Evolutionary conservation across 53 echinoderm and acorn worm genomes (phyloP), one percentile per base, ranked within the genome.

Genomic region (Henricia sp.): DNA sequence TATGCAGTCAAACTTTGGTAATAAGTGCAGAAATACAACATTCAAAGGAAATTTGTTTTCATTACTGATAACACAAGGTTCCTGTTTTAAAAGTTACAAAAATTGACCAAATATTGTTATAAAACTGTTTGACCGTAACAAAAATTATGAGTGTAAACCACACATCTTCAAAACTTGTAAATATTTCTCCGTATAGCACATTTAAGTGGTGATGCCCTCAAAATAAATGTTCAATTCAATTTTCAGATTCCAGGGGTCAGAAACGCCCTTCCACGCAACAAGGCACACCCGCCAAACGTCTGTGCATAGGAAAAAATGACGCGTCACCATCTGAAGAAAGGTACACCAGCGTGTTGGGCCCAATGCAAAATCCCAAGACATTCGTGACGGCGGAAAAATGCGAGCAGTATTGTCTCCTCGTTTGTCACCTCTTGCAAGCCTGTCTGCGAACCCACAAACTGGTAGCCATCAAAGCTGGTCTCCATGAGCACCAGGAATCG

Each of bases 321-420:
- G 41, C 51, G 50, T 42, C 32, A 34, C 69, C 62, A 36, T 34
- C 89, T 23, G 86, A 85, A 21, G 86, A 86, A 5, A 41, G 23
- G 37, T 89, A 92, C 65, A 41, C 4, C 23, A 30, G 33, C 17
- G 82, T 85, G 11, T 74, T 92, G 20, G 86, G 89, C 19, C 57
- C 89, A 6, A 19, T 38, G 12, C 52, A 48, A 14, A 53, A 64
- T 4, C 85, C 80, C 6, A 55, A 84, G 57, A 0, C 41, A 12
- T 72, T 43, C 33, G 41, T 85, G 16, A 35, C 86, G 28, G 86
- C 44, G 20, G 48, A 53, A 14, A 53, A 85, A 38, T 85, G 82
- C 30, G 89, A 85, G 48, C 85, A 80, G 50, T 74, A 55, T 17
- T 86, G 82, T 42, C 43, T 89, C 0, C 75, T 92, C 27, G 86